These are phyloP conservation scores for Aleiodes leptofemur DNA, from an alignment of 2,888 invertebrate genomes.

Conservation along the genomic window DNA sequence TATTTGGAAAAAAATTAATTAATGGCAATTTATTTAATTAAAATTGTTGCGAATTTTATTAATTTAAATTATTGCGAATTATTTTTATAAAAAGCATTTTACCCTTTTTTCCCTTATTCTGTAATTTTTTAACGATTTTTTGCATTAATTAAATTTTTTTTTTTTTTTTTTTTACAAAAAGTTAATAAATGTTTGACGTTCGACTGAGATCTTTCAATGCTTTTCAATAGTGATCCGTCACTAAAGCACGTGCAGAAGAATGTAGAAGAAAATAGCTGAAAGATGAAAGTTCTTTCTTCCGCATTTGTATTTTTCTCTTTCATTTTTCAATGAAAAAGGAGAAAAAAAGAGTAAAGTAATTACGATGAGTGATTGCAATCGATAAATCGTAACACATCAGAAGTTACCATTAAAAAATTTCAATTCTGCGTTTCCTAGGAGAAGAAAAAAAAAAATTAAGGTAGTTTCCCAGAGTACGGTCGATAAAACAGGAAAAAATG, in stretches of 20 bases:
- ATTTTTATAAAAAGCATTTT: no score
- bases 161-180: slow-evolving; percentile 5
- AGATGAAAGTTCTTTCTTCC: neutral
- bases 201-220: neutral
- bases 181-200: slow-evolving; percentile 8
- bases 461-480: no score
- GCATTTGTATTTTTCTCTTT: neutral
- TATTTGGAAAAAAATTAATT: no score
- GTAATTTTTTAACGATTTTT: no score
- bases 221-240: slow-evolving; percentile 11
- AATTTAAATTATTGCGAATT: no score
- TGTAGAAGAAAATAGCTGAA: slow-evolving; percentile 2
- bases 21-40: no score
- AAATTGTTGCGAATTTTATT: no score
- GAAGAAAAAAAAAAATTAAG: no score
- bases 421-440: no score
- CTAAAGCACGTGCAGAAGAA: slow-evolving; percentile 22
- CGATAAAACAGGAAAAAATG: neutral
- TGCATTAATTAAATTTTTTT: no score
- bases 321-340: neutral
- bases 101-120: no score
- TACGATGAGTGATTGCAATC: slow-evolving; percentile 20
- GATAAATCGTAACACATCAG: slow-evolving; percentile 7
- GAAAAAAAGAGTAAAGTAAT: slow-evolving; percentile 17
- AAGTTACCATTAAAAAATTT: no score